Evolutionary conservation across 2,797 vertebrate genomes (phyloP).

Genomic region (Erpetoichthys calabaricus): DNA sequence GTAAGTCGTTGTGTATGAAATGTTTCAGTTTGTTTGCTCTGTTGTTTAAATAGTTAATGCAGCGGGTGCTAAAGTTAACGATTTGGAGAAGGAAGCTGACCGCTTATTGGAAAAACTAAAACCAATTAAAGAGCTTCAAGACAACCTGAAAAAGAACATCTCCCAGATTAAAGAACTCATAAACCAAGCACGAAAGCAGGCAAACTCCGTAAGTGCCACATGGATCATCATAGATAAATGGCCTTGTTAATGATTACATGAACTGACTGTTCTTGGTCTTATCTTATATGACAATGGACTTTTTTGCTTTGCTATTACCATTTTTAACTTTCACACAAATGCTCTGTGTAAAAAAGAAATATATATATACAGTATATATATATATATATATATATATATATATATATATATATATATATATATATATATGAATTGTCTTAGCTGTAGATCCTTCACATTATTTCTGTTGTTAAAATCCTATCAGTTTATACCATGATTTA

Average conservation of each 20-base stretch:
- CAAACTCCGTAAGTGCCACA: constrained; percentile 73
- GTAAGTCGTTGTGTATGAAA: background rate
- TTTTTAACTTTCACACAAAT: background rate
- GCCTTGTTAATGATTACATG: background rate
- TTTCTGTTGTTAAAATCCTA: too few species aligned
- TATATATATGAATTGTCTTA: too few species aligned
- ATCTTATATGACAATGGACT: background rate
- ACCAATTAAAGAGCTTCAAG: constrained; percentile 85
- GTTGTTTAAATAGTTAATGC: constrained; percentile 65
- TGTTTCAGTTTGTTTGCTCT: constrained; percentile 9
- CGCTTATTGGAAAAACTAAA: constrained; percentile 81
- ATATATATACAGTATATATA: too few species aligned
- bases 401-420: too few species aligned
- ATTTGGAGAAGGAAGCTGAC: constrained; percentile 80
- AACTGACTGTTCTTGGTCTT: background rate
- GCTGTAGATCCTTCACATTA: too few species aligned
- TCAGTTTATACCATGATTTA: too few species aligned
- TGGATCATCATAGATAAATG: background rate
- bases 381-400: too few species aligned
- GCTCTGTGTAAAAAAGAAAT: too few species aligned
- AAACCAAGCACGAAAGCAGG: constrained; percentile 94
- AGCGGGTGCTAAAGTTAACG: constrained; percentile 78
- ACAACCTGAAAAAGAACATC: constrained; percentile 87
- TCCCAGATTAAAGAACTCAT: constrained; percentile 96
- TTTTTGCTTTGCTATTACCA: background rate